These are phyloP conservation scores for Cantharis lateralis DNA, from an alignment of 2,888 invertebrate genomes.

Conservation along the genomic window DNA sequence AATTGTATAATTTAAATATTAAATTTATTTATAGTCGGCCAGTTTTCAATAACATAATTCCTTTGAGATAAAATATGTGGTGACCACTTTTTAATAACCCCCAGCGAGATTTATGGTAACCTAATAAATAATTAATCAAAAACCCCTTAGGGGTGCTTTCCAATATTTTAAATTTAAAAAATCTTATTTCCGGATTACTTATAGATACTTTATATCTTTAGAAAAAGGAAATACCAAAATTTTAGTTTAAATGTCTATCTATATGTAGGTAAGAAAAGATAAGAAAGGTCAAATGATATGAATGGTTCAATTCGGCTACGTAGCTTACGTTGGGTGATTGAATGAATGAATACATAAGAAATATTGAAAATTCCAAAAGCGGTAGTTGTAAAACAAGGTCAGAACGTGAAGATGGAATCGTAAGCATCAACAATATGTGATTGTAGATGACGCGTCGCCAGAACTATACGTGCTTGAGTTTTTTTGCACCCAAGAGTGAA, in stretches of 20 bases:
- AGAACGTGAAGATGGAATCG: conserved; percentile 19
- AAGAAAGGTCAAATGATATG: conserved; percentile 14
- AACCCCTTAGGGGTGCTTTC: not conserved
- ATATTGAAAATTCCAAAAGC: not conserved
- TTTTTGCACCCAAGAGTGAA: conserved; percentile 13
- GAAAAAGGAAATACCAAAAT: not conserved
- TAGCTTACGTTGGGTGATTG: conserved; percentile 25
- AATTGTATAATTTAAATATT: not conserved
- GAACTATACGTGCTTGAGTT: conserved; percentile 17
- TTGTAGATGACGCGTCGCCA: conserved; percentile 23
- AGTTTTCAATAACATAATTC: not conserved
- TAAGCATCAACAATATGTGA: conserved; percentile 22
- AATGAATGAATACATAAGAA: conserved; percentile 21
- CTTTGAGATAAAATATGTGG: not conserved
- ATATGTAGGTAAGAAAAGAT: not conserved
- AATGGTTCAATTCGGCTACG: conserved; percentile 30
- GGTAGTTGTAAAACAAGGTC: conserved; percentile 23
- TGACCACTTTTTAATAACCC: not conserved
- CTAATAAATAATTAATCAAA: not conserved
- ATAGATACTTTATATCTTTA: not conserved
- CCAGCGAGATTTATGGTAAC: not conserved
- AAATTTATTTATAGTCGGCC: not conserved
- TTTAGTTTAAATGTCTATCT: not conserved
- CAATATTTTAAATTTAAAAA: not conserved
- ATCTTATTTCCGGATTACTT: not conserved